Base-by-base conservation (phyloP, 2,888 invertebrate genomes). In the Apocheima hispidaria region DNA sequence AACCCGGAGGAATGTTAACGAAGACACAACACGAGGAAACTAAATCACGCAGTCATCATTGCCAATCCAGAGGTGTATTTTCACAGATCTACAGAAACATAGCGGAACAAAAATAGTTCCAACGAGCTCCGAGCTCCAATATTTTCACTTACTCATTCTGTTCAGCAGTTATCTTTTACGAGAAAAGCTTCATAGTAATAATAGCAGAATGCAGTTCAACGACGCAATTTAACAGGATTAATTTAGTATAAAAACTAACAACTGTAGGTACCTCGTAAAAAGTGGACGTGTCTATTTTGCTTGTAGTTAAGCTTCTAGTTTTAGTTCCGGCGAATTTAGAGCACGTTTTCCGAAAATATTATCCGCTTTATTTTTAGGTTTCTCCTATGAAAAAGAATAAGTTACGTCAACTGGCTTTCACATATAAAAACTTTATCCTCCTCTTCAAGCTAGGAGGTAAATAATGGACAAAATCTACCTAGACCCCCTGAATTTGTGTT, bases 111-210 rank as follows among this genome's bases (percentile, higher is more conserved):
- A 60, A 58, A 66, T 69, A 56, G 48, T 60, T 57, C 26, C 18
- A 23, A 20, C 44, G 16, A 33, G 33, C 38, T 33, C 40, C 23
- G 33, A 51, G 49, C 43, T 67, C 33, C 41, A 54, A 62, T 60
- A 62, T 65, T 63, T 58, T 56, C 63, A 68, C 60, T 69, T 60
- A 58, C 59, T 60, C 50, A 58, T 60, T 49, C 63, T 55, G 53
- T 46, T 30, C 38, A 44, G 59, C 60, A 66, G 68, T 77, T 71
- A 71, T 69, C 63, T 75, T 77, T 77, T 70, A 77, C 58, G 71
- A 71, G 51, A 36, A 49, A 56, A 58, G 61, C 66, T 70, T 69
- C 63, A 66, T 58, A 54, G 57, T 67, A 65, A 71, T 66, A 63
- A 66, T 57, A 69, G 46, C 55, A 50, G 62, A 69, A 58, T 38